Evolutionary conservation across 2,113 vertebrate genomes (phyloP).

Genomic region (Hemiprocne comata): DNA sequence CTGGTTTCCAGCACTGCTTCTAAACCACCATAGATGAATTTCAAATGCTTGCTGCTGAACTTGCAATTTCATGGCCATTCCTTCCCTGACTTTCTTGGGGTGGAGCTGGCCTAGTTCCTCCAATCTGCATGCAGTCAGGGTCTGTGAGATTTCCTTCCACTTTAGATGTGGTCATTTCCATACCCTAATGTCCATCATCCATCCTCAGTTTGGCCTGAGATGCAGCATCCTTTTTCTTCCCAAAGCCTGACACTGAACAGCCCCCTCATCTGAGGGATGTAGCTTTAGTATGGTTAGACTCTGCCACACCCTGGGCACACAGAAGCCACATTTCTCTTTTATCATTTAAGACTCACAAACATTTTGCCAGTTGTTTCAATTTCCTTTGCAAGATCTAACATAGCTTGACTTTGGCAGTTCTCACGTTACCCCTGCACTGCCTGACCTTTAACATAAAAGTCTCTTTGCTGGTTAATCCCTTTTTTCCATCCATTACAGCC

Average conservation of each 20-base stretch:
- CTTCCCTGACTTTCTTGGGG: background rate
- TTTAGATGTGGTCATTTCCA: background rate
- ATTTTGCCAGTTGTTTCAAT: background rate
- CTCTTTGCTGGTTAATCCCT: background rate
- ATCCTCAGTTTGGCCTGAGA: background rate
- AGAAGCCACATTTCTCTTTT: background rate
- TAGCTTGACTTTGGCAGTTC: background rate
- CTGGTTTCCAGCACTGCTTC: background rate
- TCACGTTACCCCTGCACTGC: background rate
- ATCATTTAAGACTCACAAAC: background rate
- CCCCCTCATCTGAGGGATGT: accelerated
- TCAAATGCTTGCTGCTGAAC: background rate
- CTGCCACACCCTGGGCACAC: background rate
- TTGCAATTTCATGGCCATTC: background rate
- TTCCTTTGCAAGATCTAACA: background rate
- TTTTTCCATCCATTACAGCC: background rate
- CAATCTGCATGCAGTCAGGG: background rate
- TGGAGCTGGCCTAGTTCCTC: background rate
- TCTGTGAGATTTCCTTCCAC: background rate
- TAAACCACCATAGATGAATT: background rate
- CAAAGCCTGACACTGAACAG: background rate
- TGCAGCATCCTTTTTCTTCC: background rate
- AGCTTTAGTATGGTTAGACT: background rate
- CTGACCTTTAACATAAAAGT: background rate
- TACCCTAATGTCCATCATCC: background rate